Evolutionary conservation across 2,888 invertebrate species (phyloP).

Genomic region (Agriopis aurantiaria): DNA sequence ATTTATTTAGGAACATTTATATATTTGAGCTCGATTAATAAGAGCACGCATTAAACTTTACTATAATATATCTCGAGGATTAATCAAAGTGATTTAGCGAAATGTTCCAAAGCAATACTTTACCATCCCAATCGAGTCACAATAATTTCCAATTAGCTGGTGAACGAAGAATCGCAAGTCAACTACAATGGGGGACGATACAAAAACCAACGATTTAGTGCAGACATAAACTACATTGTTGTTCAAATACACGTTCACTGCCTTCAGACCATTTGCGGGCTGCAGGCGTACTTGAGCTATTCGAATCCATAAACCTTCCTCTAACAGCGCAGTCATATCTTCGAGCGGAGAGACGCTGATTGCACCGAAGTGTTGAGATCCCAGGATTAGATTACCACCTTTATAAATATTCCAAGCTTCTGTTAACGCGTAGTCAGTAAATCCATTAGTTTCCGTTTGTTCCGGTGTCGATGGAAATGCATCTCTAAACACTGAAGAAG

Average conservation of each 20-base stretch:
- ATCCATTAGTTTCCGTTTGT: constrained; percentile 42
- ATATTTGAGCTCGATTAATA: constrained; percentile 45
- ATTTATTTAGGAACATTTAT: no score
- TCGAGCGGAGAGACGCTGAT: constrained; percentile 50
- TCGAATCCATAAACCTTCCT: constrained; percentile 58
- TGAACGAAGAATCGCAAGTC: constrained; percentile 56
- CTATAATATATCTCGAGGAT: constrained; percentile 62
- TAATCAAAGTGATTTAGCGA: constrained; percentile 74
- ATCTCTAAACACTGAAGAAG: constrained; percentile 42
- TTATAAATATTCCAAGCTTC: constrained; percentile 48
- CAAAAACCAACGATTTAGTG: constrained; percentile 63
- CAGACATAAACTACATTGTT: constrained; percentile 63
- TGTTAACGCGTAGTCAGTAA: constrained; percentile 42
- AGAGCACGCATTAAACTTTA: constrained; percentile 41
- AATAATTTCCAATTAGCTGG: constrained; percentile 79
- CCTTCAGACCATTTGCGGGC: constrained; percentile 47
- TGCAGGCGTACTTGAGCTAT: constrained; percentile 47
- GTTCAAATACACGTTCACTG: constrained; percentile 56
- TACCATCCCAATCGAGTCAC: constrained; percentile 68
- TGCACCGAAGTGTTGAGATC: constrained; percentile 50
- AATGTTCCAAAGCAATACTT: constrained; percentile 66
- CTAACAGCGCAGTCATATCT: constrained; percentile 57
- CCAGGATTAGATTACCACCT: constrained; percentile 51
- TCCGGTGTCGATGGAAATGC: constrained; percentile 42
- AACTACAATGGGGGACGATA: constrained; percentile 58